Percentiles rank a stretch among this genome's conserved stretches.
phyloP scores from a whole-genome alignment of 2,888 invertebrate genomes.

The Ophion ventricosus region DNA sequence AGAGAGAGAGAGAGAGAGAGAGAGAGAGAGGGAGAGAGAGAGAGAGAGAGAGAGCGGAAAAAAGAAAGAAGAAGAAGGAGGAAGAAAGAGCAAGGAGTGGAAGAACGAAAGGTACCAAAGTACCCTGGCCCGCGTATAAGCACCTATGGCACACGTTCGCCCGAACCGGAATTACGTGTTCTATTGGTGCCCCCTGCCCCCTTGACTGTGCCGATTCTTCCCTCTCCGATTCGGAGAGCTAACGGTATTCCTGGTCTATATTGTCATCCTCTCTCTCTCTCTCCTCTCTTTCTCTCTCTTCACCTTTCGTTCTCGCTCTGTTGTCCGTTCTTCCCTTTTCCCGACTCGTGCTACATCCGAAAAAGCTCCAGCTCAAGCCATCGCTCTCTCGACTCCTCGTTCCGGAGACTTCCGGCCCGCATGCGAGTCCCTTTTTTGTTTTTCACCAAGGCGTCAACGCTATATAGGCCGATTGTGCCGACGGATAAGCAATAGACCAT shows the following conservation, averaged over 20 bases:
- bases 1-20: background rate
- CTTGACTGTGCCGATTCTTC: constrained; percentile 42
- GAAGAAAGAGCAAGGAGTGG: background rate
- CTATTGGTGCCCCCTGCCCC: constrained; percentile 39
- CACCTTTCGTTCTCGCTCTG: background rate
- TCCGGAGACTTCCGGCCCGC: constrained; percentile 41
- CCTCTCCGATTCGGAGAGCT: constrained; percentile 37
- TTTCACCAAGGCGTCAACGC: constrained; percentile 22
- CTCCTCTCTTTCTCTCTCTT: background rate
- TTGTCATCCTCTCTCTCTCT: constrained; percentile 15
- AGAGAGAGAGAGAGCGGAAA: background rate
- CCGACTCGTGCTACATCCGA: constrained; percentile 37
- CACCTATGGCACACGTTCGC: constrained; percentile 50
- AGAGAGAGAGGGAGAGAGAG: constrained; percentile 8
- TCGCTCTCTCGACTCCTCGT: constrained; percentile 63
- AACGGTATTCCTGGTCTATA: constrained; percentile 47
- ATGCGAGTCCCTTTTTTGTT: constrained; percentile 11
- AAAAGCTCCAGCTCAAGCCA: constrained; percentile 45
- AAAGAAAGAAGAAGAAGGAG: constrained; percentile 1
- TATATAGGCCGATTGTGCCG: constrained; percentile 34
- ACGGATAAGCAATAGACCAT: constrained; percentile 48
- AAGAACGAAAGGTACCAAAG: constrained; percentile 23
- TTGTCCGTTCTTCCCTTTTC: constrained; percentile 39
- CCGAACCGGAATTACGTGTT: constrained; percentile 63
- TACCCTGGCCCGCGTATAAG: constrained; percentile 27